A percentile compares a stretch with the other conserved stretches of the same genome.
phyloP scores from a whole-genome alignment of 1,140 invertebrate genomes.

The Drosophila neocordata region DNA sequence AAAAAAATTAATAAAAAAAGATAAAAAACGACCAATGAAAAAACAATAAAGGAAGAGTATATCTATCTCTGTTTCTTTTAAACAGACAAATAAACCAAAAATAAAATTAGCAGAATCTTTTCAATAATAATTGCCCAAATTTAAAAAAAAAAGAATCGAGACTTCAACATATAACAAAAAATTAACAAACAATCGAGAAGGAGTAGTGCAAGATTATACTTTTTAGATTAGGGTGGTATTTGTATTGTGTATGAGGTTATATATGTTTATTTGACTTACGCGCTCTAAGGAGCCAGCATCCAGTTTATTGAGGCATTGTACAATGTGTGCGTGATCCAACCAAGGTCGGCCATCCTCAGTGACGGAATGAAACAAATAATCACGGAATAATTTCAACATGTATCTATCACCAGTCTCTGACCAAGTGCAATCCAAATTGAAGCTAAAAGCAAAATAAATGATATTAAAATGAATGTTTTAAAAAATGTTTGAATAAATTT shows the following conservation, averaged over 20 bases:
- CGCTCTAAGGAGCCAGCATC: slow-evolving; percentile 94
- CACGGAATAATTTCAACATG: slow-evolving; percentile 98
- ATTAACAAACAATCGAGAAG: too few relatives aligned
- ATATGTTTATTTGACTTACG: slow-evolving; percentile 83
- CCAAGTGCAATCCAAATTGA: slow-evolving; percentile 97
- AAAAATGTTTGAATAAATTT: neutral
- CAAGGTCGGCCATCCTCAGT: slow-evolving; percentile 96
- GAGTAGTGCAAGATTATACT: too few relatives aligned
- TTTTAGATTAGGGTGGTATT: neutral
- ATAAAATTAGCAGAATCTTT: too few relatives aligned
- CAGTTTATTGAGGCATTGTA: slow-evolving; percentile 96
- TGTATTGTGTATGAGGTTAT: neutral
- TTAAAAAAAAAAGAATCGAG: too few relatives aligned
- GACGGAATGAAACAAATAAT: slow-evolving; percentile 98
- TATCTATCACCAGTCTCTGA: slow-evolving; percentile 98
- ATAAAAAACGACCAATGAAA: neutral
- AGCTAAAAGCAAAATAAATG: slow-evolving; percentile 83
- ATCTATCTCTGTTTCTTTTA: slow-evolving; percentile 7
- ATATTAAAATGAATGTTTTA: neutral
- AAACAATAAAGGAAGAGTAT: neutral
- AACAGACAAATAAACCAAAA: too few relatives aligned
- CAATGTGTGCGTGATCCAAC: slow-evolving; percentile 97
- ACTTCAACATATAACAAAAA: too few relatives aligned
- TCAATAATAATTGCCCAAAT: too few relatives aligned
- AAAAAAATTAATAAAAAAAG: neutral